Percentiles rank a stretch among this genome's conserved stretches.
phyloP scores from a whole-genome alignment of 2,888 invertebrate genomes.

The Athripsodes cinereus region DNA sequence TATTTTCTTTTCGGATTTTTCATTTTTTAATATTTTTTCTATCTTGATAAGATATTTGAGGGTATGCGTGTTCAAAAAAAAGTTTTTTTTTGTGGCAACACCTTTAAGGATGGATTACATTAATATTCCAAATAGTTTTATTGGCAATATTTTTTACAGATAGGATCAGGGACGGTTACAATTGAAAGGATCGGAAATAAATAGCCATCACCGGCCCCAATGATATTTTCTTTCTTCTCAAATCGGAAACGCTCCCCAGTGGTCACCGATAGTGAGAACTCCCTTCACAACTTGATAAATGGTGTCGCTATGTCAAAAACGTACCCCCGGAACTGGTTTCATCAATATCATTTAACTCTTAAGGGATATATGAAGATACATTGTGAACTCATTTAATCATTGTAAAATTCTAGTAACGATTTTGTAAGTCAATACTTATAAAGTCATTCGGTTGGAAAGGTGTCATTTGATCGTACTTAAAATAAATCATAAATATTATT shows the following conservation, averaged over 20 bases:
- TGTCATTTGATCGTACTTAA: too few species aligned
- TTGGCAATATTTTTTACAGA: background rate
- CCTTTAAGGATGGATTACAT: background rate
- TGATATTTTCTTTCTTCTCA: slow-evolving; percentile 20
- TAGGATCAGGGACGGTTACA: slow-evolving; percentile 4
- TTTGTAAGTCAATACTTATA: too few species aligned
- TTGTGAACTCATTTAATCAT: too few species aligned
- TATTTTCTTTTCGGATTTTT: too few species aligned
- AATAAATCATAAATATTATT: too few species aligned
- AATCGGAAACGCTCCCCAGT: slow-evolving; percentile 8
- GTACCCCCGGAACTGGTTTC: background rate
- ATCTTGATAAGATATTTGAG: too few species aligned
- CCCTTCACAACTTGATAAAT: slow-evolving; percentile 10
- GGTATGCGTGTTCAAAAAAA: too few species aligned
- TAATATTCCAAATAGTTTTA: background rate
- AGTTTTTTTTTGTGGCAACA: too few species aligned
- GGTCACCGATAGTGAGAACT: background rate
- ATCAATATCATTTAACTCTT: background rate
- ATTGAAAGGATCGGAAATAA: slow-evolving; percentile 18
- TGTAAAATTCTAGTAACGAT: too few species aligned
- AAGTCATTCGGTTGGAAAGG: too few species aligned
- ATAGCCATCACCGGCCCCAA: slow-evolving; percentile 9
- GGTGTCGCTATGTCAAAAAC: slow-evolving; percentile 16
- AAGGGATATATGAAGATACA: too few species aligned
- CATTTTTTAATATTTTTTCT: too few species aligned